Evolutionary conservation across 2,888 invertebrate genomes (phyloP).

Genomic region (Pyrgus malvae): DNA sequence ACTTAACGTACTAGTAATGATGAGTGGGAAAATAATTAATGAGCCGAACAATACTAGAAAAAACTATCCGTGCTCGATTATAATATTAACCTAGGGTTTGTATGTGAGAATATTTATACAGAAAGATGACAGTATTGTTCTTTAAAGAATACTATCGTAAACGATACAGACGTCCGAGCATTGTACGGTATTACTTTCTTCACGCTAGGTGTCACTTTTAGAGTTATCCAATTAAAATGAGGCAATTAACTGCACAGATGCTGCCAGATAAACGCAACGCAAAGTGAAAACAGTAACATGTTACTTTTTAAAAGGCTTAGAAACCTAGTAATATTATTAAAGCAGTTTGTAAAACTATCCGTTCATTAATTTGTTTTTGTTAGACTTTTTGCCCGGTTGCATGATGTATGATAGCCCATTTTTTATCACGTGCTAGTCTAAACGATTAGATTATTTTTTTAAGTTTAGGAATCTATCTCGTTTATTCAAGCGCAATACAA

Average conservation of each 20-base stretch:
- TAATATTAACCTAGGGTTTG: too few relatives aligned
- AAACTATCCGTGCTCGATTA: too few relatives aligned
- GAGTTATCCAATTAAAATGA: conserved; percentile 14
- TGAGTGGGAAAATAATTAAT: too few relatives aligned
- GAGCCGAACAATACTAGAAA: too few relatives aligned
- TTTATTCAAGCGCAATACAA: too few relatives aligned
- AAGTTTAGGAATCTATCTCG: too few relatives aligned
- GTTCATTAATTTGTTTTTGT: too few relatives aligned
- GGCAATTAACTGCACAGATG: conserved; percentile 14
- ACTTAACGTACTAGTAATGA: too few relatives aligned
- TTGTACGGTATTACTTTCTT: conserved; percentile 14
- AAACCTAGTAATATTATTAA: conserved; percentile 3
- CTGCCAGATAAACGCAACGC: conserved; percentile 5
- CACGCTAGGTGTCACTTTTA: conserved; percentile 20
- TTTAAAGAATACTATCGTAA: not conserved
- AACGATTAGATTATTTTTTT: too few relatives aligned
- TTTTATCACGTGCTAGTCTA: too few relatives aligned
- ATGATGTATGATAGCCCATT: too few relatives aligned
- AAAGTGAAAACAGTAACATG: conserved; percentile 13
- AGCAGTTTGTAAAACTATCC: not conserved
- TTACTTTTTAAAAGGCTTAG: conserved; percentile 5
- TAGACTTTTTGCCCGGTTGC: too few relatives aligned
- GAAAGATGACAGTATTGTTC: not conserved
- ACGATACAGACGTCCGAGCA: not conserved
- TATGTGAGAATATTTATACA: not conserved